These are phyloP conservation scores for Elephantulus edwardii DNA, from an alignment of 2,113 vertebrate genomes.

Conservation along the genomic window DNA sequence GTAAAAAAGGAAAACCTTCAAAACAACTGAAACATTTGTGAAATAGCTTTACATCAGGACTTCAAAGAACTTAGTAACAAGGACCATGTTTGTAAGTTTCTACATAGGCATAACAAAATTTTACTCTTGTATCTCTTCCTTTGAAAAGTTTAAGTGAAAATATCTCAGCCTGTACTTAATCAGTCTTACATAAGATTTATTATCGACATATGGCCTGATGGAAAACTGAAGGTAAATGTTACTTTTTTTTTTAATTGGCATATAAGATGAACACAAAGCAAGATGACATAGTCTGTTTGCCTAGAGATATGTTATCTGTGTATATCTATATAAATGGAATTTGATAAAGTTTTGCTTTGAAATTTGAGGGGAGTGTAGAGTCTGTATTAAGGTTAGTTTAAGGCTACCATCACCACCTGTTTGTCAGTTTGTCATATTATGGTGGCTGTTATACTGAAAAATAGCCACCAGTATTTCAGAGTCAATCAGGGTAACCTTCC, in stretches of 20 bases:
- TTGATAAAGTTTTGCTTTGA: background rate
- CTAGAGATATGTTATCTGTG: background rate
- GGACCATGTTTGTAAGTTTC: background rate
- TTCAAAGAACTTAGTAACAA: background rate
- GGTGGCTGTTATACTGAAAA: too few relatives aligned
- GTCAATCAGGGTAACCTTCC: too few relatives aligned
- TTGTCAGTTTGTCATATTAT: too few relatives aligned
- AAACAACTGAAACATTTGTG: too few relatives aligned
- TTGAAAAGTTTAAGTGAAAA: background rate
- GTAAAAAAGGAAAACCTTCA: too few relatives aligned
- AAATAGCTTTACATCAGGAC: background rate
- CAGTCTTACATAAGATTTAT: slow-evolving; percentile 43
- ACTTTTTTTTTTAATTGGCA: background rate
- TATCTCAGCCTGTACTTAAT: background rate
- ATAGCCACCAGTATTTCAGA: too few relatives aligned
- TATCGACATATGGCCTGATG: background rate
- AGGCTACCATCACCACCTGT: too few relatives aligned
- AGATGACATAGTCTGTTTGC: background rate
- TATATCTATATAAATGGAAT: background rate
- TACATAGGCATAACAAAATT: background rate
- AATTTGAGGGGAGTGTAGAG: background rate
- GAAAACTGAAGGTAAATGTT: slow-evolving; percentile 31
- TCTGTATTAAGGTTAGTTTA: background rate
- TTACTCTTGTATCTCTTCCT: background rate
- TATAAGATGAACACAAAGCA: background rate